Evolutionary conservation across 2,797 vertebrate species (phyloP).

Genomic region (Phataginus tetradactyla): DNA sequence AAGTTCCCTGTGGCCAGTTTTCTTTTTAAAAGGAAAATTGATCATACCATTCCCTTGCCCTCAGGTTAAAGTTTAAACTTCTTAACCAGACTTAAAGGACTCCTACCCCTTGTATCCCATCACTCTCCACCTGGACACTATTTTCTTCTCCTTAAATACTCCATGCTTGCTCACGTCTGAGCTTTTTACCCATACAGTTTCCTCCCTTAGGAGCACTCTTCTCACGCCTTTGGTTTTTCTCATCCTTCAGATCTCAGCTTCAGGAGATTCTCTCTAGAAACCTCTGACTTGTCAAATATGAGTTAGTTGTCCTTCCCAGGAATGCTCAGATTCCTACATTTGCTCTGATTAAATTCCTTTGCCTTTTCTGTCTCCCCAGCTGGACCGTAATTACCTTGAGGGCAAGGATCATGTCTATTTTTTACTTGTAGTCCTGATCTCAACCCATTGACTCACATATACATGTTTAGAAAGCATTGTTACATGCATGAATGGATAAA

Average conservation of each 20-base stretch:
- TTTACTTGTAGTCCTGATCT: neutral
- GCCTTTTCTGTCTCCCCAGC: neutral
- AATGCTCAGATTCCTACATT: neutral
- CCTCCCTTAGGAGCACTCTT: neutral
- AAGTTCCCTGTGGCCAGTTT: neutral
- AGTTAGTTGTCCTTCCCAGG: neutral
- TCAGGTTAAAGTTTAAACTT: neutral
- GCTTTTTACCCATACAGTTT: neutral
- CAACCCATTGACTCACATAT: neutral
- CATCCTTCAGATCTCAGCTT: neutral
- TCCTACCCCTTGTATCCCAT: neutral
- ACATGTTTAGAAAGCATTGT: neutral
- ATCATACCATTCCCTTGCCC: neutral
- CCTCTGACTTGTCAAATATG: neutral
- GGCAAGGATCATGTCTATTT: neutral
- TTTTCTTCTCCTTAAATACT: slow-evolving; percentile 32
- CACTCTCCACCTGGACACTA: neutral
- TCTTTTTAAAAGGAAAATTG: neutral
- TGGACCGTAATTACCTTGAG: neutral
- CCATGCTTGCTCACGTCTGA: neutral
- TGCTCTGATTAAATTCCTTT: neutral
- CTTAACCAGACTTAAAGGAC: neutral
- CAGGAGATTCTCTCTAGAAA: neutral
- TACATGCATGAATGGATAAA: neutral
- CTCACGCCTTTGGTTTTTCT: neutral